These are phyloP conservation scores for Threskiornis aethiopicus DNA, from an alignment of 2,797 vertebrate genomes.

Conservation along the genomic window DNA sequence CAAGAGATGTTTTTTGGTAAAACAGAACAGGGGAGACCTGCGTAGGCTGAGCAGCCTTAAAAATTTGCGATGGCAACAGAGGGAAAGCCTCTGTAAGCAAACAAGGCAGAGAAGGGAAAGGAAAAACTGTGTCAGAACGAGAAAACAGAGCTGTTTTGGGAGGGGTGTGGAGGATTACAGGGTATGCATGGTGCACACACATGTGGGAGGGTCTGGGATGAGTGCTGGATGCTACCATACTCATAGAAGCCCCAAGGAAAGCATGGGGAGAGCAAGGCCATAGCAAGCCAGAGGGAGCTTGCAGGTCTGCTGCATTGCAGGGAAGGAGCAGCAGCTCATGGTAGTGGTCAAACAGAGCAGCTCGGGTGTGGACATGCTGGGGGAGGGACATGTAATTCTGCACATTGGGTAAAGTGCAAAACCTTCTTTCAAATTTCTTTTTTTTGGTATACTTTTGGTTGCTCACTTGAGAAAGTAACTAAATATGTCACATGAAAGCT, in stretches of 20 bases:
- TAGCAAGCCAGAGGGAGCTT: background rate
- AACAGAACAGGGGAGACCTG: background rate
- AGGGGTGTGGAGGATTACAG: background rate
- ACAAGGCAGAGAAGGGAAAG: background rate
- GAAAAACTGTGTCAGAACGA: background rate
- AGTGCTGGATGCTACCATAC: background rate
- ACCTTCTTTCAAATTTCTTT: background rate
- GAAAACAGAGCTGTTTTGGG: background rate
- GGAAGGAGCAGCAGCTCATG: background rate
- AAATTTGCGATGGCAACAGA: background rate
- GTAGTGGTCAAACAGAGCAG: background rate
- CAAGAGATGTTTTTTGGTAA: background rate
- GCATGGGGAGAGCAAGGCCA: background rate
- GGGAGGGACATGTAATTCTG: rapidly evolving
- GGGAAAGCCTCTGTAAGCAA: background rate
- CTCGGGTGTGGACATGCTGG: background rate
- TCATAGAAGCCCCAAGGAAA: background rate
- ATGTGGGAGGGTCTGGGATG: background rate
- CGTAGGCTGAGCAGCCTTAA: background rate
- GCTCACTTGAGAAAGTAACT: background rate
- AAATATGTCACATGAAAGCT: background rate
- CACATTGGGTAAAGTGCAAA: background rate
- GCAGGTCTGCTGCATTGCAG: background rate
- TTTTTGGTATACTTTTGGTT: background rate
- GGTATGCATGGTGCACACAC: no score